Evolutionary conservation across 2,797 vertebrate genomes (phyloP).

Genomic region (Martes flavigula): DNA sequence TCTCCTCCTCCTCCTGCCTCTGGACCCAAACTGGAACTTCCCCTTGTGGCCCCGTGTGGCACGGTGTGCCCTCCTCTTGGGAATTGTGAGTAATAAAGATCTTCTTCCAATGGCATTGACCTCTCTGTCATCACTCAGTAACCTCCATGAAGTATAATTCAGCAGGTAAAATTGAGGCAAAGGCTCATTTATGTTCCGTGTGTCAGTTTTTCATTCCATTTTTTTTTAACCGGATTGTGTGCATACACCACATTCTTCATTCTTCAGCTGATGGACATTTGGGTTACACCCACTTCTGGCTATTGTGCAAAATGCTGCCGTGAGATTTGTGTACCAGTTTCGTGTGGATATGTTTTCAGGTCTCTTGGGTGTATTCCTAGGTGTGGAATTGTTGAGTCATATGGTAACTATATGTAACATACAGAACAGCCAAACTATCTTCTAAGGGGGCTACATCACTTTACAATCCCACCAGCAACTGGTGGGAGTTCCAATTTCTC

Average conservation of each 20-base stretch:
- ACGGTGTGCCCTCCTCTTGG: not conserved
- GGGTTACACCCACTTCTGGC: not conserved
- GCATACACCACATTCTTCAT: not conserved
- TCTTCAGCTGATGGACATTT: not conserved
- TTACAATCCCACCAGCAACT: not conserved
- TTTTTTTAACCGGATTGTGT: not conserved
- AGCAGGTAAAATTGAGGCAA: not conserved
- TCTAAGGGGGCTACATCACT: not conserved
- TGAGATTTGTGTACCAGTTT: not conserved
- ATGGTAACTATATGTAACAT: not conserved
- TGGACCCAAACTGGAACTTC: not conserved
- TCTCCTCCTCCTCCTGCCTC: not conserved
- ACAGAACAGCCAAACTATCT: not conserved
- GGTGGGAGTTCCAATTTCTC: not conserved
- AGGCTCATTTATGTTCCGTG: not conserved
- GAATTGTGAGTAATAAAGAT: not conserved
- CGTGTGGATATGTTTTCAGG: not conserved
- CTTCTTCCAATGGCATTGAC: not conserved
- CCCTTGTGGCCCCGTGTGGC: accelerated
- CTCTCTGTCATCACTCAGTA: not conserved
- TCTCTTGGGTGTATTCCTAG: not conserved
- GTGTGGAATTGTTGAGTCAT: not conserved
- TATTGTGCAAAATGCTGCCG: not conserved
- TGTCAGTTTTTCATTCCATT: not conserved
- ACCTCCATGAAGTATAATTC: not conserved